Evolutionary conservation across 2,797 vertebrate species (phyloP).

Genomic region (Liasis olivaceus): DNA sequence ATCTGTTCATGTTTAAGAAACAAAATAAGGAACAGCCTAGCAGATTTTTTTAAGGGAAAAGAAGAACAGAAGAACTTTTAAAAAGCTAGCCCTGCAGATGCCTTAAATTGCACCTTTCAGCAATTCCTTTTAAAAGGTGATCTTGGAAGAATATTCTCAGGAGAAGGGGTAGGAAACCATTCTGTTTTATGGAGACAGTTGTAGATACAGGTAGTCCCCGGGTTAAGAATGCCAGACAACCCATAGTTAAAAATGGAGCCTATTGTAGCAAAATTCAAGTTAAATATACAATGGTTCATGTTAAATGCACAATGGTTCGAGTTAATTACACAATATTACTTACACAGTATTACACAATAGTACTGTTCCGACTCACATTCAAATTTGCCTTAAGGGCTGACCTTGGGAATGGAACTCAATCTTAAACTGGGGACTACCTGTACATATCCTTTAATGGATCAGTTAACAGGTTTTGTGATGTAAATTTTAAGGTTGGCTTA

Average conservation of each 20-base stretch:
- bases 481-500: not conserved
- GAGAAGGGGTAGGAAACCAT: not conserved
- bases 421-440: no score
- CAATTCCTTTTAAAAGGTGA: not conserved
- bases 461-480: not conserved
- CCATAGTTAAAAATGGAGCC: no score
- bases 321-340: no score
- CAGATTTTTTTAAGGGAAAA: not conserved
- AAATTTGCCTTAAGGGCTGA: no score
- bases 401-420: no score
- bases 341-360: no score
- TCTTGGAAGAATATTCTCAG: not conserved
- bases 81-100: not conserved
- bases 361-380: no score
- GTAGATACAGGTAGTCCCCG: no score
- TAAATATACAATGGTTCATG: no score
- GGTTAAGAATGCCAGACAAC: no score
- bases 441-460: not conserved
- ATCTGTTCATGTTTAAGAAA: not conserved
- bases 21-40: not conserved
- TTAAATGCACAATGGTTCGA: no score
- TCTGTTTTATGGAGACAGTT: not conserved
- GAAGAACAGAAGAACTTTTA: not conserved
- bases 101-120: not conserved
- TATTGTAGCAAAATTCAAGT: no score